Percentiles rank a stretch among this genome's conserved stretches.
Evolutionary conservation across 2,797 vertebrate genomes (phyloP).

Genomic region (Arctocebus calabarensis): DNA sequence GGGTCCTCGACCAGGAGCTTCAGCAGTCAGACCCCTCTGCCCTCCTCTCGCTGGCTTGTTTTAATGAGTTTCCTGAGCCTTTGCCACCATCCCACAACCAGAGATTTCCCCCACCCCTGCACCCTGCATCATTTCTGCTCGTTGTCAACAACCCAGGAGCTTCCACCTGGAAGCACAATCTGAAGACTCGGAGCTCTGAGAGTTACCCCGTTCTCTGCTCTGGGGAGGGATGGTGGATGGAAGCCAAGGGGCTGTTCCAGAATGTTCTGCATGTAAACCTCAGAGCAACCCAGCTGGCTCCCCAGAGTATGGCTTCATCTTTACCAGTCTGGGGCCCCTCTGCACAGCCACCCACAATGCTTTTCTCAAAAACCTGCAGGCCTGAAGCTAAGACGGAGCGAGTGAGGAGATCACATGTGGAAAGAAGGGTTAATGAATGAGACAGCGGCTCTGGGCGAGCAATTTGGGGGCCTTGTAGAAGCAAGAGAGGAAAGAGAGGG

Average conservation of each 20-base stretch:
- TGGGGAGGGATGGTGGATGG: not conserved
- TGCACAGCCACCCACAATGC: accelerated
- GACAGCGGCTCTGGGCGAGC: not conserved
- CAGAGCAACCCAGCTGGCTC: not conserved
- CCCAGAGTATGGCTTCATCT: not conserved
- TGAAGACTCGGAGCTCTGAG: not conserved
- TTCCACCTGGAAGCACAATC: not conserved
- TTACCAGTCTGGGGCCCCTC: not conserved
- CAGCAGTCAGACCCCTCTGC: not conserved
- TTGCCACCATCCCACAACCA: not conserved
- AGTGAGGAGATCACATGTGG: not conserved
- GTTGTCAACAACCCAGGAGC: not conserved
- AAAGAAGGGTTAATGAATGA: not conserved
- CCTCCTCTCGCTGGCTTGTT: too few relatives aligned
- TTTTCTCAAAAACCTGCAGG: not conserved
- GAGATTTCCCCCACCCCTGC: not conserved
- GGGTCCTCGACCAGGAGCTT: accelerated
- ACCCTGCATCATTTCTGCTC: not conserved
- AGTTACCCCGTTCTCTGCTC: not conserved
- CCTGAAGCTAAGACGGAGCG: not conserved
- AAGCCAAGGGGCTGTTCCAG: not conserved
- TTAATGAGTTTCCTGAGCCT: not conserved
- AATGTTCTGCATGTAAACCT: not conserved
- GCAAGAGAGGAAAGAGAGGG: too few relatives aligned
- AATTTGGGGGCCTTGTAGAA: not conserved